Conservation (phyloP, 2,797 vertebrate genomes). For the Gymnoscopelus microlampas region DNA sequence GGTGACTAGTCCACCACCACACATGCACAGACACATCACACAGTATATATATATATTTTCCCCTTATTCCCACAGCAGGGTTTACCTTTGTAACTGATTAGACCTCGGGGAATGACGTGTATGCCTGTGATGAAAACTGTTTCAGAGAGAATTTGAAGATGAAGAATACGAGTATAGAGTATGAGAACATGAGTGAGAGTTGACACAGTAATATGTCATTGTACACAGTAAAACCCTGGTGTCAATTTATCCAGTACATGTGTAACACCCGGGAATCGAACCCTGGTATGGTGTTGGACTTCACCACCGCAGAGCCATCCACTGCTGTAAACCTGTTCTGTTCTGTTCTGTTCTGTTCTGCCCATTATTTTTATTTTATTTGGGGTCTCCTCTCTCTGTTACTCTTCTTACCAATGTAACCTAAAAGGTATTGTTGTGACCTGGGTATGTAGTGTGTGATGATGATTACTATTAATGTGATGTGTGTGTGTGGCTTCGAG, state of each 20-base stretch:
- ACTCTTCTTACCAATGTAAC: constrained; percentile 36
- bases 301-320: constrained; percentile 31
- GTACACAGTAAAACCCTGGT: too few relatives aligned
- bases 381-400: constrained; percentile 14
- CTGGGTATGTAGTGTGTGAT: constrained; percentile 55
- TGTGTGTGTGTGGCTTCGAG: constrained; percentile 44
- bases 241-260: too few relatives aligned
- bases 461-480: constrained; percentile 12
- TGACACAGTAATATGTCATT: too few relatives aligned
- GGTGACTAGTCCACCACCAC: constrained; percentile 36
- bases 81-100: constrained; percentile 35
- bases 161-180: constrained; percentile 31
- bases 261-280: too few relatives aligned
- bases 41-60: not conserved
- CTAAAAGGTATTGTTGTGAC: constrained; percentile 50
- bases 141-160: constrained; percentile 17
- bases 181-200: too few relatives aligned
- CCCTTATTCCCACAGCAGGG: constrained; percentile 18
- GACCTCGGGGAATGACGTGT: constrained; percentile 43
- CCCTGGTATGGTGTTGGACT: constrained; percentile 8
- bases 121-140: constrained; percentile 26
- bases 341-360: constrained; percentile 29
- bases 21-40: constrained; percentile 22
- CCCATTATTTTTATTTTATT: not conserved
- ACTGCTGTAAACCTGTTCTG: constrained; percentile 37